Percentiles rank a stretch among this genome's conserved stretches.
Evolutionary conservation across 37 sponge, comb jelly and placozoan species (phyloP).

Genomic region (Tethya wilhelma): DNA sequence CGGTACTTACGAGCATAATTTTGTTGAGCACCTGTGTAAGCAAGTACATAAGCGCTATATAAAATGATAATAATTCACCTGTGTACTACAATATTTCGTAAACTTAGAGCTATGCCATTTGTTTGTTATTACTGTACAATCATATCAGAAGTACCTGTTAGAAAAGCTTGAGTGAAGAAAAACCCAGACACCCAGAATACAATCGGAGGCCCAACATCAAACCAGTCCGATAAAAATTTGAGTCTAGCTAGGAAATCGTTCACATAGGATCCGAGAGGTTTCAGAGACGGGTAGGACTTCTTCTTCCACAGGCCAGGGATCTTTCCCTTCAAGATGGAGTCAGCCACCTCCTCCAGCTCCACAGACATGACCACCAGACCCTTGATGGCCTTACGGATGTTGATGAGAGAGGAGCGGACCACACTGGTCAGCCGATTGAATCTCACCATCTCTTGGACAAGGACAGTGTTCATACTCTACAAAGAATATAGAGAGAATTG

Average conservation of each 20-base stretch:
- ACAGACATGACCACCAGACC: conserved; percentile 98
- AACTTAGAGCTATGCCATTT: too few relatives aligned
- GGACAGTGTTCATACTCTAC: conserved; percentile 99
- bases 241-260: conserved; percentile 97
- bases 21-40: conserved; percentile 93
- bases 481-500: too few relatives aligned
- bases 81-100: too few relatives aligned
- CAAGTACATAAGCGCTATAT: too few relatives aligned
- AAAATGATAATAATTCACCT: too few relatives aligned
- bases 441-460: conserved; percentile 99
- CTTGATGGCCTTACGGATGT: conserved; percentile 99
- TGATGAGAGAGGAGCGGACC: conserved; percentile 82
- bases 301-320: conserved; percentile 98
- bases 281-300: conserved; percentile 98
- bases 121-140: too few relatives aligned
- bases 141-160: conserved; percentile 88
- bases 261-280: conserved; percentile 97
- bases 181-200: conserved; percentile 99
- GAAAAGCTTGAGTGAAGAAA: conserved; percentile 99
- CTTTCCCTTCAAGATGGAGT: conserved; percentile 93
- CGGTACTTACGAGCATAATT: conserved; percentile 98
- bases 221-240: conserved; percentile 98
- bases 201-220: conserved; percentile 91
- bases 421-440: conserved; percentile 91
- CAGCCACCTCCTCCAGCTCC: conserved; percentile 96